A percentile compares a stretch with the other conserved stretches of the same genome.
Conservation (phyloP, 2,888 invertebrate genomes). For the Eretmocerus hayati region DNA sequence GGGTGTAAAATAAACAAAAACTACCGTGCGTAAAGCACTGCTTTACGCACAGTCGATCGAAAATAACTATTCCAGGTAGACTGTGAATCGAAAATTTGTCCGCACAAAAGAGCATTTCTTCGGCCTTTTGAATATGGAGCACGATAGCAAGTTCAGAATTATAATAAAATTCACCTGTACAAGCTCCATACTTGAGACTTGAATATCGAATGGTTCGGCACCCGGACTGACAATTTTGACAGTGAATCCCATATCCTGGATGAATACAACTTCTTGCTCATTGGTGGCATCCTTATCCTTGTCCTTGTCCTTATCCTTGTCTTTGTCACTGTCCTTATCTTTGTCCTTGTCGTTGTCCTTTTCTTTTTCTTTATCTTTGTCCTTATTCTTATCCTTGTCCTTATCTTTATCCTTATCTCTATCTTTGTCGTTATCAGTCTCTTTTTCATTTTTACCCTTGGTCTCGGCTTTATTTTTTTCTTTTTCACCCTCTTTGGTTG, state of each 20-base stretch:
- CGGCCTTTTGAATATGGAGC: too few relatives aligned
- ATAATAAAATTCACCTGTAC: constrained; percentile 71
- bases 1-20: too few relatives aligned
- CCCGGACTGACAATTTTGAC: constrained; percentile 92
- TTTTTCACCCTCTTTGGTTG: constrained; percentile 44
- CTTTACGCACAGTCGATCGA: too few relatives aligned
- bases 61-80: too few relatives aligned
- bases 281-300: constrained; percentile 52
- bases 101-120: too few relatives aligned
- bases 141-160: too few relatives aligned
- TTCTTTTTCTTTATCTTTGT: constrained; percentile 44
- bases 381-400: constrained; percentile 48
- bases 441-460: constrained; percentile 32
- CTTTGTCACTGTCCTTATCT: constrained; percentile 31
- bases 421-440: constrained; percentile 29
- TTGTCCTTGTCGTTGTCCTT: constrained; percentile 28
- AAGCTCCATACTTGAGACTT: constrained; percentile 95
- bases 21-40: too few relatives aligned
- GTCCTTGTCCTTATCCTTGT: constrained; percentile 28
- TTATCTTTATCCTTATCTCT: constrained; percentile 33
- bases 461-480: constrained; percentile 32
- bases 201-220: constrained; percentile 86
- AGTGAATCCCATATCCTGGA: constrained; percentile 86
- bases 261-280: constrained; percentile 74
- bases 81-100: too few relatives aligned